These are phyloP conservation scores for Heliconius hortense DNA, from an alignment of 2,888 invertebrate genomes.

Conservation along the genomic window DNA sequence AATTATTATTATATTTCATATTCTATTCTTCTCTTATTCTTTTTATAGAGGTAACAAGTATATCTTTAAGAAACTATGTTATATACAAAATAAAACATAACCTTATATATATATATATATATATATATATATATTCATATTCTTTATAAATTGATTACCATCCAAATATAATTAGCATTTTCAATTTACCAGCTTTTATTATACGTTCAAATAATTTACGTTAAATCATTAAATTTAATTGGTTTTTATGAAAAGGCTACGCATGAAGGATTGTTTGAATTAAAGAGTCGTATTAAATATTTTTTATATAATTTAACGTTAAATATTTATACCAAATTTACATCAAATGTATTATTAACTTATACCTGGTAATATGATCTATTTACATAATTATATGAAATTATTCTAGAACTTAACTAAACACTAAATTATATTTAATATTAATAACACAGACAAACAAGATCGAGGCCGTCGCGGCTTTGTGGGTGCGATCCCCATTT, in stretches of 20 bases:
- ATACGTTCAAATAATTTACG: conserved; percentile 30
- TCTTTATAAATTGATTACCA: conserved; percentile 33
- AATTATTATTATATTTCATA: no score
- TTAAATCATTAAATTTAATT: conserved; percentile 30
- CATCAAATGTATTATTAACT: no score
- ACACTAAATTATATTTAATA: no score
- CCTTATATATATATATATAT: no score
- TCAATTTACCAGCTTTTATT: conserved; percentile 35
- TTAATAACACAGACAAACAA: no score
- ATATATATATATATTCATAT: no score
- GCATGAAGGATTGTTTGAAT: conserved; percentile 7
- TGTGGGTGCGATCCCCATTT: no score
- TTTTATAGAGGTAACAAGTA: not conserved
- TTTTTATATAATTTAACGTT: not conserved
- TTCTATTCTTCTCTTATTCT: no score
- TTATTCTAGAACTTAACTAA: no score
- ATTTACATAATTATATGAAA: not conserved
- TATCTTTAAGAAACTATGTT: not conserved
- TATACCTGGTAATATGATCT: not conserved
- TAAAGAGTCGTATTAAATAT: conserved; percentile 11
- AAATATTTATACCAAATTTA: not conserved
- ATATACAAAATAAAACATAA: not conserved
- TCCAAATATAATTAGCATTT: conserved; percentile 38
- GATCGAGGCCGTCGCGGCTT: no score
- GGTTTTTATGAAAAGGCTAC: conserved; percentile 20